phyloP scores from a whole-genome alignment of 2,888 invertebrate genomes.

The Hymenopus coronatus region DNA sequence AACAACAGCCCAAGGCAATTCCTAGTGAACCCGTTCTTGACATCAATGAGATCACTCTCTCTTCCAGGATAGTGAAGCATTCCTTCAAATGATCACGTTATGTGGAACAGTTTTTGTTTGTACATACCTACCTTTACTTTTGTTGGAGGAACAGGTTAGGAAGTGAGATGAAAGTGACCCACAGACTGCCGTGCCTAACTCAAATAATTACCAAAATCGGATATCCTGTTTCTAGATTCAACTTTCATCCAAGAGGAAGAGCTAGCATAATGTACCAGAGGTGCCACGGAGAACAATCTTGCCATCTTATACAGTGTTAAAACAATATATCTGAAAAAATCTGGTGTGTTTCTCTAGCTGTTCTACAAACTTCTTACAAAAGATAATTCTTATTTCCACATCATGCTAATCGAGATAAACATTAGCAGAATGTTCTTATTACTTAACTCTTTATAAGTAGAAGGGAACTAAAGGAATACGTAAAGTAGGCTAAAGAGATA shows the following conservation, averaged over 20 bases:
- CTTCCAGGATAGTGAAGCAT: background rate
- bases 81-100: background rate
- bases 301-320: too few species aligned
- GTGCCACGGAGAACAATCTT: too few species aligned
- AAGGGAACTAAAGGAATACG: too few species aligned
- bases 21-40: background rate
- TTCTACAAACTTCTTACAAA: too few species aligned
- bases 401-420: too few species aligned
- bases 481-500: too few species aligned
- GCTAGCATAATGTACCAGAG: too few species aligned
- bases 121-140: background rate
- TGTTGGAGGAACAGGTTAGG: background rate
- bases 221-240: background rate
- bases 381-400: too few species aligned
- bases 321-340: too few species aligned
- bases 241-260: background rate
- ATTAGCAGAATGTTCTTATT: too few species aligned
- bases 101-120: background rate
- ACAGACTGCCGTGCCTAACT: background rate
- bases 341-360: too few species aligned
- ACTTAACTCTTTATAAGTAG: too few species aligned
- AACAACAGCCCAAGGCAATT: background rate
- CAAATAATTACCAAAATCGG: background rate
- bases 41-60: background rate
- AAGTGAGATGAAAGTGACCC: background rate